Conservation (phyloP, 2,797 vertebrate genomes). For the Phrynocephalus guinanensis region DNA sequence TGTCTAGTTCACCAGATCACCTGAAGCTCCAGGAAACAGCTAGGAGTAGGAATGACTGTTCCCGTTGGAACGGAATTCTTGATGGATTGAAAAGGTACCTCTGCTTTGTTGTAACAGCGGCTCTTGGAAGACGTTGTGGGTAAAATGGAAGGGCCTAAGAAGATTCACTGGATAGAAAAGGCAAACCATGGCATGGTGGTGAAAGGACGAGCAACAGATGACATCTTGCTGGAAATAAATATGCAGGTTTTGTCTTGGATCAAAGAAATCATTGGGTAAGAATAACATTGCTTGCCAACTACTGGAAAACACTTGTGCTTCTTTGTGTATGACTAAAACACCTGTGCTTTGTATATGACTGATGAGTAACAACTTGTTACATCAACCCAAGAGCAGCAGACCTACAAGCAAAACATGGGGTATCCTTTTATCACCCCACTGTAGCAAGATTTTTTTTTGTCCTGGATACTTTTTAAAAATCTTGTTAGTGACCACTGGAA, state of each 20-base stretch:
- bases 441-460: not conserved
- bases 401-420: not conserved
- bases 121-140: conserved; percentile 81
- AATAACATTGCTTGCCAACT: conserved; percentile 57
- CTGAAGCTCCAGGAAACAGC: too few relatives aligned
- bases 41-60: not conserved
- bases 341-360: conserved; percentile 10
- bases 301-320: conserved; percentile 40
- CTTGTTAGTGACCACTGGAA: not conserved
- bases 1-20: too few relatives aligned
- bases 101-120: conserved; percentile 73
- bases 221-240: conserved; percentile 89
- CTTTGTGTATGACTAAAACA: not conserved
- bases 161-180: conserved; percentile 88
- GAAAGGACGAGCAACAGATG: conserved; percentile 83
- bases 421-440: not conserved
- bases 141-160: conserved; percentile 83
- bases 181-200: conserved; percentile 89
- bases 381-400: not conserved
- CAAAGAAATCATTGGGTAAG: conserved; percentile 71
- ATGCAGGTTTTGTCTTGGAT: conserved; percentile 85
- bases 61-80: not conserved
- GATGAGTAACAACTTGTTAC: not conserved
- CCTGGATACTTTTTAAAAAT: not conserved
- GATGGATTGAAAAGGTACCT: not conserved